phyloP scores from a whole-genome alignment of 37 sponge, comb jelly and placozoan species.

The Beroe forskalii region DNA sequence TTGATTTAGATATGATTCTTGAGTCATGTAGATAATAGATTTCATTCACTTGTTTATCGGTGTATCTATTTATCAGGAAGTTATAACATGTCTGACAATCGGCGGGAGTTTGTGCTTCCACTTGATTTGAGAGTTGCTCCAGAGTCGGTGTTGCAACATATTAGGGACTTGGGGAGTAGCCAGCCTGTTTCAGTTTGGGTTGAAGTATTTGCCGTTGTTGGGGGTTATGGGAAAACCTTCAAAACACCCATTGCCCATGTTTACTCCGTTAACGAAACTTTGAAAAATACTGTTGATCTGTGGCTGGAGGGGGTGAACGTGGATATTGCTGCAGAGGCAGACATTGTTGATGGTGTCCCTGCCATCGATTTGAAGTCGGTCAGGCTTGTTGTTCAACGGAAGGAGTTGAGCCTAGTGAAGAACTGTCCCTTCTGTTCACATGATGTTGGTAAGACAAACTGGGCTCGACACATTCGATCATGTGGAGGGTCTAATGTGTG shows the following conservation, averaged over 20 bases:
- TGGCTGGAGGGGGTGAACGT: background rate
- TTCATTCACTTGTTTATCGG: no score
- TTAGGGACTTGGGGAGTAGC: background rate
- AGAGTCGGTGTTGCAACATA: background rate
- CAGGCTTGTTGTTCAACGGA: background rate
- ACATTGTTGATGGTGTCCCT: background rate
- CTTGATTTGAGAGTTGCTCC: background rate
- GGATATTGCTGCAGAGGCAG: background rate
- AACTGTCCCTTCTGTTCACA: background rate
- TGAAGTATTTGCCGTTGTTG: background rate
- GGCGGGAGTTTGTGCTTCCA: background rate
- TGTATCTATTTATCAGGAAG: no score
- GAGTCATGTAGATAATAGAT: no score
- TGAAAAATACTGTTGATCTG: background rate
- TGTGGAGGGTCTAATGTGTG: background rate
- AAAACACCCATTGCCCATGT: background rate
- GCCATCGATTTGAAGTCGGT: background rate
- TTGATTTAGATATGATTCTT: no score
- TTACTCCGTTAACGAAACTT: background rate
- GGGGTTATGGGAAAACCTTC: background rate
- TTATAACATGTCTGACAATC: no score
- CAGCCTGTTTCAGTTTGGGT: background rate
- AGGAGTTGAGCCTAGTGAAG: background rate
- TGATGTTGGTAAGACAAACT: background rate
- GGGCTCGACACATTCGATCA: background rate